Evolutionary conservation across 2,113 vertebrate species (phyloP).

Genomic region (Leucopsar rothschildi): DNA sequence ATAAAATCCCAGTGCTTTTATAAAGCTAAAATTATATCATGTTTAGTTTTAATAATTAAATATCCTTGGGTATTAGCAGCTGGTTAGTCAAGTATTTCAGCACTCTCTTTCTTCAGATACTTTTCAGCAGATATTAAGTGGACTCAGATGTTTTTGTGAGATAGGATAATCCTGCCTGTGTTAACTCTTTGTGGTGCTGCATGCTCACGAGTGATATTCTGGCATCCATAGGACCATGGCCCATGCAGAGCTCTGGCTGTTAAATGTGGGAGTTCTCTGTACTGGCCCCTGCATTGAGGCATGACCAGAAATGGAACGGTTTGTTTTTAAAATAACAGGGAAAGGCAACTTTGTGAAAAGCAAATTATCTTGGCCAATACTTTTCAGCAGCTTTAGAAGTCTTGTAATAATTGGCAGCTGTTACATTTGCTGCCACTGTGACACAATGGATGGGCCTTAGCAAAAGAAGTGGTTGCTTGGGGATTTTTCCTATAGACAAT

Average conservation of each 20-base stretch:
- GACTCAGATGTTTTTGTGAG: neutral
- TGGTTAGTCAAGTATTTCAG: neutral
- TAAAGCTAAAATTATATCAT: conserved; percentile 40
- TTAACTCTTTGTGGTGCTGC: neutral
- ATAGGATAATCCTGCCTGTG: neutral
- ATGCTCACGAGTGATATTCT: neutral
- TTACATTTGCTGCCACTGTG: neutral
- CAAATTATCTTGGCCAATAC: neutral
- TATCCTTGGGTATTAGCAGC: conserved; percentile 27
- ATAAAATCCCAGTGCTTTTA: conserved; percentile 36
- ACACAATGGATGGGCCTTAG: neutral
- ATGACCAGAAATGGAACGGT: neutral
- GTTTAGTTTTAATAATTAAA: conserved; percentile 53
- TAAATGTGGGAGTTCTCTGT: neutral
- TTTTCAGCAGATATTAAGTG: neutral
- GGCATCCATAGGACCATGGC: neutral
- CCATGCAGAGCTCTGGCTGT: neutral
- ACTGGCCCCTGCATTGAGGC: neutral
- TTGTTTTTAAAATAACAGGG: neutral
- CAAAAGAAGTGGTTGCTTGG: neutral
- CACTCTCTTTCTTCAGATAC: neutral
- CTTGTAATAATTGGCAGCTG: neutral
- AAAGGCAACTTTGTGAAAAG: neutral
- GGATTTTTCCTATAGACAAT: neutral
- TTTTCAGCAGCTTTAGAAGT: neutral